A percentile compares a stretch with the other conserved stretches of the same genome.
phyloP scores from a whole-genome alignment of 2,113 vertebrate species.

The Microtus oregoni region DNA sequence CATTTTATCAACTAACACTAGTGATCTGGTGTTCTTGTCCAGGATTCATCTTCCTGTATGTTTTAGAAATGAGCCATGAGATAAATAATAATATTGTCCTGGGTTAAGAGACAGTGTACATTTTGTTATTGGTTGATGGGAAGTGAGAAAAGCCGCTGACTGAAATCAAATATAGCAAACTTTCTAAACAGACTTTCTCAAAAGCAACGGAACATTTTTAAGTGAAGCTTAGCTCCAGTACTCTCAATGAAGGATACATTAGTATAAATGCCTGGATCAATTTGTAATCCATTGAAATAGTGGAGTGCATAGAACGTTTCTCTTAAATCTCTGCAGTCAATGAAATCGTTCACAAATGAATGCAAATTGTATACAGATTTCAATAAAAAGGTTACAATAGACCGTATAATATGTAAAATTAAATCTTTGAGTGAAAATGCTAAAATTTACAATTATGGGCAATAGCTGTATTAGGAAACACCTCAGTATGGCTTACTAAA shows the following conservation, averaged over 20 bases:
- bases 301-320: slow-evolving; percentile 23
- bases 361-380: slow-evolving; percentile 24
- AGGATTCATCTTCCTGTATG: neutral
- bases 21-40: neutral
- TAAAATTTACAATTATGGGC: slow-evolving; percentile 47
- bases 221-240: neutral
- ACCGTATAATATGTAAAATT: neutral
- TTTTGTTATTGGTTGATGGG: neutral
- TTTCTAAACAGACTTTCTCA: slow-evolving; percentile 3
- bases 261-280: slow-evolving; percentile 27
- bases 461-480: slow-evolving; percentile 17
- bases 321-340: slow-evolving; percentile 41
- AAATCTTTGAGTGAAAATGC: neutral
- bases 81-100: neutral
- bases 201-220: slow-evolving; percentile 51
- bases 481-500: neutral
- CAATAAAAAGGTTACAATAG: slow-evolving; percentile 44
- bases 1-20: neutral
- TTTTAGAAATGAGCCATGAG: slow-evolving; percentile 1
- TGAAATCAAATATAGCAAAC: neutral
- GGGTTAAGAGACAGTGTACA: neutral
- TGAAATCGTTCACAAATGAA: slow-evolving; percentile 49
- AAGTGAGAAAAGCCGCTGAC: neutral
- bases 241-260: slow-evolving; percentile 36
- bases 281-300: slow-evolving; percentile 28